These are phyloP conservation scores for Leptodactylus fuscus DNA, from an alignment of 2,113 vertebrate genomes.

Conservation along the genomic window DNA sequence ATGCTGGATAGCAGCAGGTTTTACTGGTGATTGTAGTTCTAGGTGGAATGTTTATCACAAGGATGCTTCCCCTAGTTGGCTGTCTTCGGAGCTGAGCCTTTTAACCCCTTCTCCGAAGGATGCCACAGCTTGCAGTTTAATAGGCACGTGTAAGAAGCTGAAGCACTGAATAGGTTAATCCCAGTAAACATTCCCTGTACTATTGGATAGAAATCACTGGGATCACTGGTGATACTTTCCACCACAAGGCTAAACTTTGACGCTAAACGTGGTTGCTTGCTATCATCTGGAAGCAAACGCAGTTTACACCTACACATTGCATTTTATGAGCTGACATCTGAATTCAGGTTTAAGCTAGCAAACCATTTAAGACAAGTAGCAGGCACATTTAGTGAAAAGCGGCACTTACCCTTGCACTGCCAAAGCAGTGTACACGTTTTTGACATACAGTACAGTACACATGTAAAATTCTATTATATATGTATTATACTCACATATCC, in stretches of 20 bases:
- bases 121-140: not conserved
- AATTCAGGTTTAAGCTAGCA: slow-evolving; percentile 1
- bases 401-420: not conserved
- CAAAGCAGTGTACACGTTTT: not conserved
- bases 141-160: not conserved
- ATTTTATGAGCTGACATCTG: not conserved
- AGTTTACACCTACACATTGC: slow-evolving; percentile 19
- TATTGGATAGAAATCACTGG: not conserved
- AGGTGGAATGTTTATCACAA: slow-evolving; percentile 49
- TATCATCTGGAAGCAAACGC: not conserved
- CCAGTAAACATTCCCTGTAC: not conserved
- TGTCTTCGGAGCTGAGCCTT: not conserved
- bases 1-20: slow-evolving; percentile 8
- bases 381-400: not conserved
- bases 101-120: slow-evolving; percentile 26
- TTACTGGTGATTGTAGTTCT: slow-evolving; percentile 53
- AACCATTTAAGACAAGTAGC: not conserved
- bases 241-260: slow-evolving; percentile 27
- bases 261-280: not conserved
- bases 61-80: not conserved
- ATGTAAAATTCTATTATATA: no score
- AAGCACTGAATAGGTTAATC: slow-evolving; percentile 24
- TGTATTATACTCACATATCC: no score
- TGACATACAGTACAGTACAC: no score
- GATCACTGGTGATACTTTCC: not conserved